Evolutionary conservation across 2,888 invertebrate genomes (phyloP).

Genomic region (Eristalinus aeneus): DNA sequence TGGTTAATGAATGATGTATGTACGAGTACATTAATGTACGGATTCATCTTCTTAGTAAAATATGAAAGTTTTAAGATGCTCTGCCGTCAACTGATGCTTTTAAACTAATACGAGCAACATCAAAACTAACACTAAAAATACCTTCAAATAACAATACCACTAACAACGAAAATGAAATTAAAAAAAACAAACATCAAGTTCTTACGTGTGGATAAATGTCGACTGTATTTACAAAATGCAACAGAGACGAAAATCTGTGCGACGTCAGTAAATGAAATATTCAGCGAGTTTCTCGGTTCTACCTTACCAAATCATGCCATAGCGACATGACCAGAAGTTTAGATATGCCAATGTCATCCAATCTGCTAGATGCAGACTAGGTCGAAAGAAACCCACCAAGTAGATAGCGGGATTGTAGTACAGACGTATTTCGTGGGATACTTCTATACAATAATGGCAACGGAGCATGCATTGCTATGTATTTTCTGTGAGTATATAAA

Average conservation of each 20-base stretch:
- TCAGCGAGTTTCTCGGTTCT: conserved; percentile 31
- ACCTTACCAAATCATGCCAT: conserved; percentile 46
- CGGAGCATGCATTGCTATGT: conserved; percentile 23
- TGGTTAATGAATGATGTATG: neutral
- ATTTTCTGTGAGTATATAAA: conserved; percentile 46
- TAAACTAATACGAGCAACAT: conserved; percentile 9
- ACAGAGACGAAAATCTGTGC: conserved; percentile 27
- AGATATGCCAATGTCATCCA: conserved; percentile 64
- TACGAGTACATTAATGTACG: conserved; percentile 9
- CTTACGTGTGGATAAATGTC: neutral
- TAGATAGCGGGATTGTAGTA: conserved; percentile 19
- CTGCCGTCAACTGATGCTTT: neutral
- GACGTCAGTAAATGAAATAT: conserved; percentile 55
- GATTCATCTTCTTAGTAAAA: conserved; percentile 29
- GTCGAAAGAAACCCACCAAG: conserved; percentile 3
- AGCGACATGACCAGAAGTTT: conserved; percentile 51
- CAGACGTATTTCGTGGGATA: conserved; percentile 20
- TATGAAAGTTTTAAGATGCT: neutral
- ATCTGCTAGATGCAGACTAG: conserved; percentile 47
- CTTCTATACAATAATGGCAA: conserved; percentile 42
- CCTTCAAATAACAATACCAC: conserved; percentile 6
- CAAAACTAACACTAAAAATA: conserved; percentile 1
- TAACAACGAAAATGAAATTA: neutral
- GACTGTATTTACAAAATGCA: conserved; percentile 12
- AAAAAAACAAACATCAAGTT: neutral